A percentile compares a stretch with the other conserved stretches of the same genome.
Evolutionary conservation across 2,113 vertebrate genomes (phyloP).

Genomic region (Thamnophis sirtalis): DNA sequence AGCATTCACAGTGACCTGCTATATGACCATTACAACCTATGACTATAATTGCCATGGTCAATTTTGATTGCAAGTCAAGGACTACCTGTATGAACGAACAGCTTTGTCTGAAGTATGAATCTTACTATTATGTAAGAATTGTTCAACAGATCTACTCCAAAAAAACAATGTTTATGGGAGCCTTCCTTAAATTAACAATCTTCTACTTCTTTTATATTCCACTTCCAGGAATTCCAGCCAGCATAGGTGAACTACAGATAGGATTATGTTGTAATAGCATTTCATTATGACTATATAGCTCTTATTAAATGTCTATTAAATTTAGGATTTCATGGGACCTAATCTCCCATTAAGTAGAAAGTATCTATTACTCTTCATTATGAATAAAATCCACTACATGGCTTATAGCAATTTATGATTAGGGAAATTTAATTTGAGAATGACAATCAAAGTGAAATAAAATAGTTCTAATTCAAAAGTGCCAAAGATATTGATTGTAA

Average conservation of each 20-base stretch:
- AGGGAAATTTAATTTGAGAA: neutral
- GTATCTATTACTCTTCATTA: neutral
- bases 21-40: neutral
- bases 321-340: neutral
- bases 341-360: neutral
- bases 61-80: neutral
- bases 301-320: neutral
- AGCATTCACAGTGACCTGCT: neutral
- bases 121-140: neutral
- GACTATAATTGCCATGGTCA: neutral
- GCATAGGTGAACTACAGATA: neutral
- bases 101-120: neutral
- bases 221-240: neutral
- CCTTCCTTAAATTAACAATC: neutral
- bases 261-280: neutral
- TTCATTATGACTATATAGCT: neutral
- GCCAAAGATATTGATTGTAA: neutral
- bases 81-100: neutral
- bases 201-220: neutral
- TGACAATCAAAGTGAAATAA: neutral
- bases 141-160: neutral
- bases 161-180: neutral
- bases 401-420: neutral
- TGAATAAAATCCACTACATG: neutral
- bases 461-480: neutral